phyloP scores from a whole-genome alignment of 1,140 invertebrate species.

The Lethrus apterus region DNA sequence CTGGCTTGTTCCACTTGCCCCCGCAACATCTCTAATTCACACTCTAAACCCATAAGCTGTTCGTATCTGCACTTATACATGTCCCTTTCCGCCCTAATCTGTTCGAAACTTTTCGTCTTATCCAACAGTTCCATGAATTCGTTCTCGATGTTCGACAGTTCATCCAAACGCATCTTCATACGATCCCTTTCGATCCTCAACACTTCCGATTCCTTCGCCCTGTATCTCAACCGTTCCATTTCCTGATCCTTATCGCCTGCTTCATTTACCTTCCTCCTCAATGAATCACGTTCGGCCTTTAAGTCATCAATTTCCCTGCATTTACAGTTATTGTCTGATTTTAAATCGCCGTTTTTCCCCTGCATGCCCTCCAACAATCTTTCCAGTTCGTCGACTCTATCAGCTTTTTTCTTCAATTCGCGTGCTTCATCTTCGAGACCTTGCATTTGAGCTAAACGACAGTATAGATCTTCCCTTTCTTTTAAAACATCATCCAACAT shows the following conservation, averaged over 20 bases:
- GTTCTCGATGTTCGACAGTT: constrained; percentile 28
- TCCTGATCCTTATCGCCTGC: constrained; percentile 24
- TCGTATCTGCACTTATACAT: constrained; percentile 33
- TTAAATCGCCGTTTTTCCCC: not conserved
- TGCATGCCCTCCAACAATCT: constrained; percentile 8
- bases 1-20: constrained; percentile 25
- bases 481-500: constrained; percentile 23
- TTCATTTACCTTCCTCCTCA: constrained; percentile 11
- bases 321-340: not conserved
- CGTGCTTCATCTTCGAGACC: constrained; percentile 25
- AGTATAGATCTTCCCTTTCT: constrained; percentile 18
- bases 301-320: constrained; percentile 8
- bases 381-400: constrained; percentile 27
- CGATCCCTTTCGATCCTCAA: constrained; percentile 31
- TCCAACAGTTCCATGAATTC: constrained; percentile 31
- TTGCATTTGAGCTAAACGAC: constrained; percentile 20
- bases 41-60: constrained; percentile 27
- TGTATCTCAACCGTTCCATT: constrained; percentile 22
- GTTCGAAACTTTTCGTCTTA: constrained; percentile 30
- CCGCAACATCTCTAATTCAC: constrained; percentile 28
- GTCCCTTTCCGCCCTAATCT: constrained; percentile 30
- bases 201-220: constrained; percentile 30
- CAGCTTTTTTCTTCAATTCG: constrained; percentile 24
- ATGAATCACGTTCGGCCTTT: constrained; percentile 7
- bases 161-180: constrained; percentile 29